These are phyloP conservation scores for Sphaerophoria rueppellii DNA, from an alignment of 2,888 invertebrate genomes.

Conservation along the genomic window DNA sequence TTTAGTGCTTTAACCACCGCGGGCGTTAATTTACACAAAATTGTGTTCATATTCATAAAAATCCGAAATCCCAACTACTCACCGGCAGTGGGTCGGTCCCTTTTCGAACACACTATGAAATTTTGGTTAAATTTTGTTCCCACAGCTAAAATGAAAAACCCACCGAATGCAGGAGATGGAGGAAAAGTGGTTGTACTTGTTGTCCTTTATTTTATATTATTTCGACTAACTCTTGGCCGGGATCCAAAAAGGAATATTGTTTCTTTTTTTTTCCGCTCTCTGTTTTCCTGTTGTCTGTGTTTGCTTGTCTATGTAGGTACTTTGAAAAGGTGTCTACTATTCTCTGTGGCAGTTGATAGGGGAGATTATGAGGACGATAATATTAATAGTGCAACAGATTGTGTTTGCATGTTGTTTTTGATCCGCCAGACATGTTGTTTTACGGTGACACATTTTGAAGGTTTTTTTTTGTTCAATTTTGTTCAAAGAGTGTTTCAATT, in stretches of 20 bases:
- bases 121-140: neutral
- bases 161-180: neutral
- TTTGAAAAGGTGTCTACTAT: slow-evolving; percentile 27
- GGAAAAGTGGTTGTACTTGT: slow-evolving; percentile 7
- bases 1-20: neutral
- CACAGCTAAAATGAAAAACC: neutral
- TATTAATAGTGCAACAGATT: slow-evolving; percentile 63
- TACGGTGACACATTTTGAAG: slow-evolving; percentile 9
- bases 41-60: slow-evolving; percentile 52
- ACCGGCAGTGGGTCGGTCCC: slow-evolving; percentile 2
- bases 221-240: slow-evolving; percentile 45
- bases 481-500: slow-evolving; percentile 1
- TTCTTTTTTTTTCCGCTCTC: slow-evolving; percentile 3
- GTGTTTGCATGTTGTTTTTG: slow-evolving; percentile 30
- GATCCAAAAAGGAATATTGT: slow-evolving; percentile 48
- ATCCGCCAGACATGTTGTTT: slow-evolving; percentile 29
- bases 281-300: slow-evolving; percentile 15
- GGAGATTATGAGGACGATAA: slow-evolving; percentile 47
- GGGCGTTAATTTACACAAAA: slow-evolving; percentile 19
- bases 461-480: neutral
- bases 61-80: slow-evolving; percentile 21
- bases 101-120: neutral
- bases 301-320: slow-evolving; percentile 6
- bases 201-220: slow-evolving; percentile 29
- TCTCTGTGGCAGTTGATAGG: slow-evolving; percentile 25